These are phyloP conservation scores for Rana temporaria DNA, from an alignment of 2,113 vertebrate species.

Conservation along the genomic window DNA sequence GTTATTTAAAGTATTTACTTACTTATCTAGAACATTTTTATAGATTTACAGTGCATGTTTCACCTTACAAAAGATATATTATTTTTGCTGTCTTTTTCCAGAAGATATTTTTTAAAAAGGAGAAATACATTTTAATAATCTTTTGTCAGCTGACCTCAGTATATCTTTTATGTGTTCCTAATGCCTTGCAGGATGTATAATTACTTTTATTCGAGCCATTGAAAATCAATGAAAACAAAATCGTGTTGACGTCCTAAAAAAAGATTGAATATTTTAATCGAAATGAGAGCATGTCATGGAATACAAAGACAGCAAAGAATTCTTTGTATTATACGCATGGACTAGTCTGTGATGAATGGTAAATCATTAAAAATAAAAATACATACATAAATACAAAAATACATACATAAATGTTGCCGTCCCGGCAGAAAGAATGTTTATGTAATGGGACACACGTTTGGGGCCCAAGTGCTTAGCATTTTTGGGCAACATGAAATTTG, in stretches of 20 bases:
- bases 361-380: too few relatives aligned
- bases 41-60: constrained; percentile 48
- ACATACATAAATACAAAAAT: too few relatives aligned
- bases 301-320: neutral
- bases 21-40: constrained; percentile 54
- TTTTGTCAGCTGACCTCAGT: constrained; percentile 39
- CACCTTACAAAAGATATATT: constrained; percentile 48
- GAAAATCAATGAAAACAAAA: constrained; percentile 48
- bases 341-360: too few relatives aligned
- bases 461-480: too few relatives aligned
- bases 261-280: constrained; percentile 16
- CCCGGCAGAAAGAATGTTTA: too few relatives aligned
- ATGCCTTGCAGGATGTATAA: constrained; percentile 16
- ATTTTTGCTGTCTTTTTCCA: constrained; percentile 24
- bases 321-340: constrained; percentile 10
- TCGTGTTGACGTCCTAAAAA: constrained; percentile 27
- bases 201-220: constrained; percentile 31
- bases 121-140: constrained; percentile 52
- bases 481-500: too few relatives aligned
- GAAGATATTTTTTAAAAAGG: constrained; percentile 9
- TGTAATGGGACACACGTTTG: too few relatives aligned
- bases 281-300: neutral
- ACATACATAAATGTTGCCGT: too few relatives aligned
- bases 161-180: constrained; percentile 46
- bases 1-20: constrained; percentile 50